A percentile compares a stretch with the other conserved stretches of the same genome.
Evolutionary conservation across 2,113 vertebrate species (phyloP).

Genomic region (Solea senegalensis): DNA sequence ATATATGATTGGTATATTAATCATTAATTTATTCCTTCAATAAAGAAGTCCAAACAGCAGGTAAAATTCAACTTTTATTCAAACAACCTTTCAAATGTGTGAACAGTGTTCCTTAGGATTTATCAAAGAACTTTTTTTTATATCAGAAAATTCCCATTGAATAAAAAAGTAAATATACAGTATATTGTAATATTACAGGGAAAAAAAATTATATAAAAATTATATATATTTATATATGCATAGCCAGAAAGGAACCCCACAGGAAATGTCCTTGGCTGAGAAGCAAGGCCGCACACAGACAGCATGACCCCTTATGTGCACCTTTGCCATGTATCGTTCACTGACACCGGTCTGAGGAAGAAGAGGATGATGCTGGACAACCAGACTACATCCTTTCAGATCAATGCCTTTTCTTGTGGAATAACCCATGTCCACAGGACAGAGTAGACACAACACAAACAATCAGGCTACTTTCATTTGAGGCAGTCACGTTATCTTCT

Average conservation of each 20-base stretch:
- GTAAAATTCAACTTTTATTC: slow-evolving; percentile 73
- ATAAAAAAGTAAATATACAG: slow-evolving; percentile 54
- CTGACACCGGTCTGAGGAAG: slow-evolving; percentile 14
- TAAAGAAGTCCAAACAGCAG: not conserved
- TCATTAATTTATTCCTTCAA: not conserved
- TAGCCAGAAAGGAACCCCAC: slow-evolving; percentile 58
- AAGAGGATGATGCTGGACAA: not conserved
- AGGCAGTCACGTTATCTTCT: not conserved
- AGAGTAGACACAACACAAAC: slow-evolving; percentile 6
- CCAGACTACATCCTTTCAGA: not conserved
- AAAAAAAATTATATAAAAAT: slow-evolving; percentile 43
- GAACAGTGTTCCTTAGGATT: slow-evolving; percentile 63
- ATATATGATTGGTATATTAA: too few relatives aligned
- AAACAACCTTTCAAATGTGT: slow-evolving; percentile 56
- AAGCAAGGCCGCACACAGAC: slow-evolving; percentile 38
- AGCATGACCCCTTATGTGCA: slow-evolving; percentile 36
- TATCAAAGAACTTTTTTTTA: slow-evolving; percentile 49
- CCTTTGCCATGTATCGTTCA: slow-evolving; percentile 5
- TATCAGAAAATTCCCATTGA: slow-evolving; percentile 51
- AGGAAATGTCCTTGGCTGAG: slow-evolving; percentile 41
- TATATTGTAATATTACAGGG: slow-evolving; percentile 54
- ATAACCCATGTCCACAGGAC: slow-evolving; percentile 28
- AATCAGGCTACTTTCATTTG: slow-evolving; percentile 3
- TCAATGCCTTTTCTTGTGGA: slow-evolving; percentile 5
- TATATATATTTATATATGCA: slow-evolving; percentile 49